Percentiles rank a stretch among this genome's conserved stretches.
Evolutionary conservation across 2,888 invertebrate genomes (phyloP).

Genomic region (Parnassius orleans): DNA sequence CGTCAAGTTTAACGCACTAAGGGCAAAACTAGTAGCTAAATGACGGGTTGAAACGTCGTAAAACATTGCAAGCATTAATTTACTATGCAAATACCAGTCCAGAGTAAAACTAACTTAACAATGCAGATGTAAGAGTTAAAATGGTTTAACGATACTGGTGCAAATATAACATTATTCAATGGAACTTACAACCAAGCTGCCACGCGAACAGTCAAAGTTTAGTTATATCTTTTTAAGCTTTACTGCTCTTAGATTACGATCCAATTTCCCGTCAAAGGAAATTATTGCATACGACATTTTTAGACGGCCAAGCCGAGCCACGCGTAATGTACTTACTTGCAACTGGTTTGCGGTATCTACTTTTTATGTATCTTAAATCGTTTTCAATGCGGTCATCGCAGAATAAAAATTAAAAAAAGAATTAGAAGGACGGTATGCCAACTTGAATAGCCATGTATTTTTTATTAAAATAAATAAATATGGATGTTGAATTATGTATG

Average conservation of each 20-base stretch:
- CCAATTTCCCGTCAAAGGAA: constrained; percentile 9
- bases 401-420: constrained; percentile 9
- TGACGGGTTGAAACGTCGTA: constrained; percentile 43
- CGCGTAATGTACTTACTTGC: constrained; percentile 44
- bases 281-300: constrained; percentile 19
- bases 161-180: constrained; percentile 6
- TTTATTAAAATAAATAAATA: neutral
- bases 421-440: neutral
- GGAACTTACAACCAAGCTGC: constrained; percentile 10
- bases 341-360: constrained; percentile 34
- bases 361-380: constrained; percentile 19
- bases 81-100: constrained; percentile 30
- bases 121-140: constrained; percentile 17
- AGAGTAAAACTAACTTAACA: constrained; percentile 23
- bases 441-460: constrained; percentile 3
- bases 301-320: constrained; percentile 28
- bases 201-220: constrained; percentile 16
- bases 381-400: constrained; percentile 11
- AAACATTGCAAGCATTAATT: constrained; percentile 45
- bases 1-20: constrained; percentile 47
- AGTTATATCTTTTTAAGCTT: constrained; percentile 8
- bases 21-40: constrained; percentile 47
- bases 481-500: too few species aligned
- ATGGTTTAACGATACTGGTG: neutral
- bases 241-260: neutral